Evolutionary conservation across 2,888 invertebrate genomes (phyloP).

Genomic region (Urechis unicinctus): DNA sequence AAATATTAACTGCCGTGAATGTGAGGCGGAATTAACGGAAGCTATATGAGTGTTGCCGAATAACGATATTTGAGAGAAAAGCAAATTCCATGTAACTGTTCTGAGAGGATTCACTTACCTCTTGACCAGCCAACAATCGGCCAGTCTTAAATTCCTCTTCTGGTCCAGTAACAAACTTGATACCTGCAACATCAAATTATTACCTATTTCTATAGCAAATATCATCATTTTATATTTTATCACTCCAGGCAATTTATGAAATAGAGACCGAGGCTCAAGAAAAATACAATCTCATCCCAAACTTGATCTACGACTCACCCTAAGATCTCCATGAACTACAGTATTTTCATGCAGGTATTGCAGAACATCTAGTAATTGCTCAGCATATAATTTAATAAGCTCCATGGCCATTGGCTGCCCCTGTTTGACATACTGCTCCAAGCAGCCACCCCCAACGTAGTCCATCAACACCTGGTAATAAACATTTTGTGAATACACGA

Average conservation of each 20-base stretch:
- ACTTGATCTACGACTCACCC: slow-evolving; percentile 5
- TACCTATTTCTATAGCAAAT: neutral
- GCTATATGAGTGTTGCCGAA: no score
- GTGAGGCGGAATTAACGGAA: no score
- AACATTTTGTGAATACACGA: neutral
- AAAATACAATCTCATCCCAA: neutral
- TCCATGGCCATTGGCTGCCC: slow-evolving; percentile 56
- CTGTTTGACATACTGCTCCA: slow-evolving; percentile 55
- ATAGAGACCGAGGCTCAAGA: no score
- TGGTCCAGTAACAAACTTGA: slow-evolving; percentile 58
- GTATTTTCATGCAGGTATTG: slow-evolving; percentile 74
- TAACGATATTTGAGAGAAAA: no score
- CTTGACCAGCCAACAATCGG: slow-evolving; percentile 67
- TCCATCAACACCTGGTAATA: slow-evolving; percentile 49
- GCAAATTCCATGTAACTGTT: neutral
- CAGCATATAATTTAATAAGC: slow-evolving; percentile 62
- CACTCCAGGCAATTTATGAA: neutral
- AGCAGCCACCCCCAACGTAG: slow-evolving; percentile 48
- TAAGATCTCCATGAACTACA: slow-evolving; percentile 76
- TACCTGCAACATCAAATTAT: slow-evolving; percentile 33
- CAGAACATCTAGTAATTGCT: slow-evolving; percentile 68
- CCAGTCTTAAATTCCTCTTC: slow-evolving; percentile 59
- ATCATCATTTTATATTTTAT: neutral
- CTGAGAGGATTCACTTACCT: slow-evolving; percentile 39
- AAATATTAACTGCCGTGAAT: no score